A percentile compares a stretch with the other conserved stretches of the same genome.
phyloP scores from a whole-genome alignment of 2,113 vertebrate genomes.

The Phalacrocorax aristotelis region DNA sequence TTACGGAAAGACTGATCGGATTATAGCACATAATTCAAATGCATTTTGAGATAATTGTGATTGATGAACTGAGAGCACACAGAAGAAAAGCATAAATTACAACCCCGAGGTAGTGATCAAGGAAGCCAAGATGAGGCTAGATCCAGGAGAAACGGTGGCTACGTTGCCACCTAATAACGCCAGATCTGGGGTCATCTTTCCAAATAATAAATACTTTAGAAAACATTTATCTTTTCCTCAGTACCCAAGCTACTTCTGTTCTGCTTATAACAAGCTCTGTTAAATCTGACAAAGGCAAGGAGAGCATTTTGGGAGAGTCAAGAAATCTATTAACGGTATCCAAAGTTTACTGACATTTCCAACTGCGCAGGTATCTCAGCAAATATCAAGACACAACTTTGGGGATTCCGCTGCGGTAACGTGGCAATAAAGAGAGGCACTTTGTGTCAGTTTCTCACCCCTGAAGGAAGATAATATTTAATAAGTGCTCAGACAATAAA shows the following conservation, averaged over 20 bases:
- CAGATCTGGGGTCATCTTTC: background rate
- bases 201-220: background rate
- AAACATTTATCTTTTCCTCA: background rate
- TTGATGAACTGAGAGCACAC: fast-evolving
- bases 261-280: background rate
- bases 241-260: background rate
- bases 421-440: background rate
- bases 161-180: fast-evolving
- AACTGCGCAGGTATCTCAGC: background rate
- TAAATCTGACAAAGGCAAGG: background rate
- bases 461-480: background rate
- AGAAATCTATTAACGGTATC: background rate
- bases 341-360: background rate
- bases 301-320: background rate
- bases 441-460: background rate
- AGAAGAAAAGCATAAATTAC: background rate
- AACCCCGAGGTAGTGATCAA: background rate
- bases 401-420: background rate
- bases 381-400: background rate
- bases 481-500: background rate
- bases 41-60: fast-evolving
- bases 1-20: background rate
- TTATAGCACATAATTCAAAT: background rate
- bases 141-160: background rate
- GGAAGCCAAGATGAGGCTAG: background rate